Base-by-base conservation (phyloP, 2,797 vertebrate species). In the Galago senegalensis region DNA sequence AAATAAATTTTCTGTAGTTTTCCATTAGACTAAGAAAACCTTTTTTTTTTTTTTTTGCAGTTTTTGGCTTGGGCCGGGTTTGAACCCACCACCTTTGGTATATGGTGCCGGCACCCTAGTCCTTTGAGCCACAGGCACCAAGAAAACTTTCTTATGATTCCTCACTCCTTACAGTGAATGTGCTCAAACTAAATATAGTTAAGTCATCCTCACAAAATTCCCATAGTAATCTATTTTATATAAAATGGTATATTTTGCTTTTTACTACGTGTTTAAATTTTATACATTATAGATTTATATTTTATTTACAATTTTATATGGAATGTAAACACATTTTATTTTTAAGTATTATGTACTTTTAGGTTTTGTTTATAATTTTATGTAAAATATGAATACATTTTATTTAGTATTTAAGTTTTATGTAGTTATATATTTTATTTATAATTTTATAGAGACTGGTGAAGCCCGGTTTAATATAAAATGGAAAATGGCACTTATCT, bases 1-100 rank as follows among this genome's bases (percentile, higher is more conserved):
- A 63, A 76, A 40, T 56, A 83, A 21, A 8, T 56, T 89, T 93
- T 87, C 65, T 96, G 23, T 67, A 34, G 43, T 18, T 23, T 89
- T 87, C 27, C 46, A 34, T 16, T 34, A 49, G 21, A 34, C 94
- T 85, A 73, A 87, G 67, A 76, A 93, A 63, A 20, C 10, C 85
- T 80, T 40, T 40, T 40, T 40, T 40, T 5, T 40, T 43, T 43
- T 43, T 43, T 43, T 43, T 43, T 43, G 40, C 40, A 43, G 40
- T 43, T 43, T 43, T 43, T 43, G 40, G 40, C 40, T 43, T 43
- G 40, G 40, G 40, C 40, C 7, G 40, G 40, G 40, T 43, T 43
- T 43, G 40, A 43, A 43, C 40, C 40, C 40, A 43, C 40, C 40
- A 43, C 40, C 40, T 43, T 7, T 7, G 1, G 40, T 43, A 43